These are phyloP conservation scores for Apostichopus parvimensis DNA, from an alignment of 35 echinoderm and acorn worm genomes.

Conservation along the genomic window DNA sequence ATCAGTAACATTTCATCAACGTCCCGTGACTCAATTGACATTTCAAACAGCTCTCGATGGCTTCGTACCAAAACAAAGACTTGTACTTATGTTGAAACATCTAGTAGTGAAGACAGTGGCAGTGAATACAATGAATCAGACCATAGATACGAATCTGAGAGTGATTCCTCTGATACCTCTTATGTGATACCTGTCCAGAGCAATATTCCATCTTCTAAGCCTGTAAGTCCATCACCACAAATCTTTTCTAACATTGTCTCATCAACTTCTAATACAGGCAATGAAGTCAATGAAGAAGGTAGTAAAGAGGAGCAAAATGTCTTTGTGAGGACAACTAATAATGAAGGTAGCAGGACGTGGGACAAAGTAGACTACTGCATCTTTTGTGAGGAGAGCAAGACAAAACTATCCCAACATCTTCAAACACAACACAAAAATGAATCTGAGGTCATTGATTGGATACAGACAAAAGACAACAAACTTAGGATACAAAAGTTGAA, in stretches of 20 bases:
- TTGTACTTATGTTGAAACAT: background rate
- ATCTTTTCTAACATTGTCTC: background rate
- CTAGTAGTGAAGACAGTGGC: background rate
- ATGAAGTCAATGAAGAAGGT: background rate
- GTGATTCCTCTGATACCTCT: background rate
- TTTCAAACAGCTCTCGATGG: background rate
- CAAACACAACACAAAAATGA: background rate
- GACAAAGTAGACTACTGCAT: constrained; percentile 16
- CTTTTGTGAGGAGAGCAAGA: background rate
- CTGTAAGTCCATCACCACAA: background rate
- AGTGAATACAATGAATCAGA: background rate
- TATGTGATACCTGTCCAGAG: background rate
- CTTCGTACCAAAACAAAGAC: background rate
- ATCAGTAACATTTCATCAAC: background rate
- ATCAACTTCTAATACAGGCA: background rate
- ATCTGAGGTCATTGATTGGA: background rate
- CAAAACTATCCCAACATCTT: background rate
- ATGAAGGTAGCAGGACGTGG: background rate
- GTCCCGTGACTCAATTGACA: background rate
- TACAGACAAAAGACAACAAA: background rate
- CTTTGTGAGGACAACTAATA: background rate
- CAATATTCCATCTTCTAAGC: background rate
- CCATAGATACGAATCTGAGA: background rate
- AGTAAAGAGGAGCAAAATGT: background rate
- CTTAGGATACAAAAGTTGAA: background rate